Conservation (phyloP, 2,888 invertebrate genomes). For the Endotricha flammealis region DNA sequence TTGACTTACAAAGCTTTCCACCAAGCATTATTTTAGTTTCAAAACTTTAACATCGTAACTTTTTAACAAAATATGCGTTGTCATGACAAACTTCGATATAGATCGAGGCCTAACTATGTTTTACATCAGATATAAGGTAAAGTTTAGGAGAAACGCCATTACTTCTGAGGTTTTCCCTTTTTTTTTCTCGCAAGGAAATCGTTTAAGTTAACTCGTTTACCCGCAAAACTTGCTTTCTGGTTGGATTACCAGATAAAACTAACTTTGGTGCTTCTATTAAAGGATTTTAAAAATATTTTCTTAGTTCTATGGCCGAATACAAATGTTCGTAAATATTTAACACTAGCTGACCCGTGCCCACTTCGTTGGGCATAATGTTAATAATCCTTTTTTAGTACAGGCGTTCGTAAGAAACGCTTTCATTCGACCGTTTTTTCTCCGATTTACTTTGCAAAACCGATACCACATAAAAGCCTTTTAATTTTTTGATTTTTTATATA, state of each 20-base stretch:
- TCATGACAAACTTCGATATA: background rate
- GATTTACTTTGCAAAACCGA: too few species aligned
- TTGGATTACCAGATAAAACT: slow-evolving; percentile 44
- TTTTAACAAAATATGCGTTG: background rate
- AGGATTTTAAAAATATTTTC: slow-evolving; percentile 13
- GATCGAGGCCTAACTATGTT: slow-evolving; percentile 10
- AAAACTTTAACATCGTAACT: background rate
- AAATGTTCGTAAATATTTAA: too few species aligned
- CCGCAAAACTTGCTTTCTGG: slow-evolving; percentile 45
- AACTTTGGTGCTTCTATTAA: slow-evolving; percentile 35
- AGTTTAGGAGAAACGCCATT: slow-evolving; percentile 38
- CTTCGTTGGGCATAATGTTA: too few species aligned
- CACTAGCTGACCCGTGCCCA: too few species aligned
- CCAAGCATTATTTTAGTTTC: background rate
- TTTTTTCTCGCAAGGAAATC: slow-evolving; percentile 42
- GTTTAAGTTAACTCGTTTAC: slow-evolving; percentile 51
- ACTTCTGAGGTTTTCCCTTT: slow-evolving; percentile 30
- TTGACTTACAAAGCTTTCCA: too few species aligned
- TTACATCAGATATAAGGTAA: slow-evolving; percentile 29
- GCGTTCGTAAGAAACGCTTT: too few species aligned
- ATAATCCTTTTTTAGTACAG: too few species aligned
- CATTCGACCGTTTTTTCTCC: too few species aligned
- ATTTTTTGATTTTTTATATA: too few species aligned
- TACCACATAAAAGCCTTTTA: too few species aligned
- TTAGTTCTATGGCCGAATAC: too few species aligned